Percentiles rank a stretch among this genome's conserved stretches.
Conservation (phyloP, 2,888 invertebrate genomes). For the Drosophila siamana region DNA sequence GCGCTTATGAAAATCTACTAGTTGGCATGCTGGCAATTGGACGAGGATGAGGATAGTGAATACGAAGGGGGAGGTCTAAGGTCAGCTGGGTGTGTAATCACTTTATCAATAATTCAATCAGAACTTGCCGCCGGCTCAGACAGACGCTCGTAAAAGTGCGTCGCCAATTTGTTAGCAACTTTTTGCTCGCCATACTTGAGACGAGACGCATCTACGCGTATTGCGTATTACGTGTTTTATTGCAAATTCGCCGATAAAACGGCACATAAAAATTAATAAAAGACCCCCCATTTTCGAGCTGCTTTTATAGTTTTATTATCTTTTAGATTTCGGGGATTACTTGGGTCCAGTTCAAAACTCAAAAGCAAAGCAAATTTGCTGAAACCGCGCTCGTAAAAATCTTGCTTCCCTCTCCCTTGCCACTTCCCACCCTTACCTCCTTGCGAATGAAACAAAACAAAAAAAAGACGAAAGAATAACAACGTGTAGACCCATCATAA, state of each 20-base stretch:
- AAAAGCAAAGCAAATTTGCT: slow-evolving; percentile 53
- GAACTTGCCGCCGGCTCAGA: slow-evolving; percentile 46
- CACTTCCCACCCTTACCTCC: neutral
- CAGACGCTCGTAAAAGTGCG: slow-evolving; percentile 69
- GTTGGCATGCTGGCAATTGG: neutral
- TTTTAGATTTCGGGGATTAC: slow-evolving; percentile 38
- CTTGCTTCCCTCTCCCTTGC: neutral
- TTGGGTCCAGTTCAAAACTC: slow-evolving; percentile 38
- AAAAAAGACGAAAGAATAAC: neutral
- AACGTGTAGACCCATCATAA: slow-evolving; percentile 16
- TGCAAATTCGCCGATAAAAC: slow-evolving; percentile 61
- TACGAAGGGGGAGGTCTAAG: neutral
- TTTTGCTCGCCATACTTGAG: slow-evolving; percentile 39
- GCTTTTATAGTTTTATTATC: slow-evolving; percentile 77
- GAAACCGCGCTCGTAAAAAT: slow-evolving; percentile 74
- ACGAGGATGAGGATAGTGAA: neutral
- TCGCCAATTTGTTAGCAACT: slow-evolving; percentile 57
- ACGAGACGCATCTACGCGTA: slow-evolving; percentile 6
- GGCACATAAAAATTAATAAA: slow-evolving; percentile 79
- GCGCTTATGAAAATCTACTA: slow-evolving; percentile 45
- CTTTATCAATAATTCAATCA: slow-evolving; percentile 81
- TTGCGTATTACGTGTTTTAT: slow-evolving; percentile 71
- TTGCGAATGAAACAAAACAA: neutral
- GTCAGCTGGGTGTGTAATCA: slow-evolving; percentile 63
- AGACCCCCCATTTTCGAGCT: slow-evolving; percentile 22